phyloP scores from a whole-genome alignment of 2,888 invertebrate genomes.

The Caenorhabditis panamensis region DNA sequence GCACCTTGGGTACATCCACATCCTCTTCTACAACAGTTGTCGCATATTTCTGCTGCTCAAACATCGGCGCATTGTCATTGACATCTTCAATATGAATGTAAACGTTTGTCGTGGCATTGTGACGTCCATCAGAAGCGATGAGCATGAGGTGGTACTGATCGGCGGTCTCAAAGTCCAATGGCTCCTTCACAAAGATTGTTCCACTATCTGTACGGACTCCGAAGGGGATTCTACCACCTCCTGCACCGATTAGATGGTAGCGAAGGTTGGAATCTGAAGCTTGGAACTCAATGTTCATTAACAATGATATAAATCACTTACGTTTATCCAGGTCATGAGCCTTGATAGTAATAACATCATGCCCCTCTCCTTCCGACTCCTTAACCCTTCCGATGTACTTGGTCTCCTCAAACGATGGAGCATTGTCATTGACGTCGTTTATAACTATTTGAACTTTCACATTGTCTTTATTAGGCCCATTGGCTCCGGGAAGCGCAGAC shows the following conservation, averaged over 20 bases:
- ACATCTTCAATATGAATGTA: conserved; percentile 84
- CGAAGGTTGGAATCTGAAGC: conserved; percentile 78
- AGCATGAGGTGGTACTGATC: conserved; percentile 88
- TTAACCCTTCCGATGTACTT: conserved; percentile 71
- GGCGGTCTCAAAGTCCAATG: conserved; percentile 77
- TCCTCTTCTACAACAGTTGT: conserved; percentile 78
- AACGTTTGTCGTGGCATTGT: conserved; percentile 88
- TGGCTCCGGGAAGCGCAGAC: conserved; percentile 86
- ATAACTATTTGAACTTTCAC: conserved; percentile 97
- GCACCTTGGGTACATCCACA: conserved; percentile 73
- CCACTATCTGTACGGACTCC: conserved; percentile 79
- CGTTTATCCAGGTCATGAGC: conserved; percentile 79
- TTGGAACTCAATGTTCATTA: no score
- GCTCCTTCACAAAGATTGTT: conserved; percentile 78
- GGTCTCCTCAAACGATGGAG: conserved; percentile 90
- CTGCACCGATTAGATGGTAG: conserved; percentile 74
- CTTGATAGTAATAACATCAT: conserved; percentile 70
- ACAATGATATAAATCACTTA: no score
- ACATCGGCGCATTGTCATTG: conserved; percentile 82
- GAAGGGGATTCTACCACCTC: conserved; percentile 74
- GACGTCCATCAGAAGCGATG: conserved; percentile 86
- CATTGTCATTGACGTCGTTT: conserved; percentile 98
- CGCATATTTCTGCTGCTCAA: conserved; percentile 76
- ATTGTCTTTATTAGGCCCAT: conserved; percentile 82
- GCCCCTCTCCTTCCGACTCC: conserved; percentile 66